phyloP scores from a whole-genome alignment of 2,888 invertebrate species.

The Tipula lateralis region DNA sequence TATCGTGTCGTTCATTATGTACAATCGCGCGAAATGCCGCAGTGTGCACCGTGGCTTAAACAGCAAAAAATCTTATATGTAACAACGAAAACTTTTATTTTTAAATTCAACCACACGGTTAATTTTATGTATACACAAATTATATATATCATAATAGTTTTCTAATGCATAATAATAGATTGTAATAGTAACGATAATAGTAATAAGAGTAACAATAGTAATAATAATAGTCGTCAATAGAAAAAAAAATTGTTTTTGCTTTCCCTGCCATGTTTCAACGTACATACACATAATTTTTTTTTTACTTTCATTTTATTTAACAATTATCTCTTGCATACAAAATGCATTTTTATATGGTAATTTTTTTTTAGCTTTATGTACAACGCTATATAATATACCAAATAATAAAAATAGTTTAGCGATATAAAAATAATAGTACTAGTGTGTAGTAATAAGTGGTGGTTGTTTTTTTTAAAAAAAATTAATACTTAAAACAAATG shows the following conservation, averaged over 20 bases:
- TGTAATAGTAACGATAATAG: slow-evolving; percentile 19
- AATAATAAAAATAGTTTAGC: neutral
- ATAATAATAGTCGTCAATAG: slow-evolving; percentile 14
- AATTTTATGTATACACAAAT: neutral
- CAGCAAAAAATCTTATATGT: neutral
- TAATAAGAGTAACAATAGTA: slow-evolving; percentile 24
- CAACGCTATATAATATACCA: neutral
- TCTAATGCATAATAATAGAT: slow-evolving; percentile 19
- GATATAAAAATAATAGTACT: neutral
- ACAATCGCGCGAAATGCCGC: neutral
- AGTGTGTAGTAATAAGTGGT: slow-evolving; percentile 1
- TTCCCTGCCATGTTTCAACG: neutral
- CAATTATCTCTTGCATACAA: slow-evolving; percentile 25
- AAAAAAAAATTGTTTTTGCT: neutral
- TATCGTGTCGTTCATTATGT: neutral
- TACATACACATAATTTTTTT: neutral
- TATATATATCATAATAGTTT: slow-evolving; percentile 19
- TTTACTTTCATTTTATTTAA: slow-evolving; percentile 24
- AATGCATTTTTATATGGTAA: slow-evolving; percentile 28
- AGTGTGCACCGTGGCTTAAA: neutral
- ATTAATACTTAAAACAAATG: neutral
- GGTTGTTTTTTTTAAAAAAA: neutral
- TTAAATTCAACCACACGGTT: neutral
- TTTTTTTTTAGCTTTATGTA: neutral
- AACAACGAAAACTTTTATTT: neutral